Conservation (phyloP, 2,113 vertebrate species). For the Ptilonorhynchus violaceus region DNA sequence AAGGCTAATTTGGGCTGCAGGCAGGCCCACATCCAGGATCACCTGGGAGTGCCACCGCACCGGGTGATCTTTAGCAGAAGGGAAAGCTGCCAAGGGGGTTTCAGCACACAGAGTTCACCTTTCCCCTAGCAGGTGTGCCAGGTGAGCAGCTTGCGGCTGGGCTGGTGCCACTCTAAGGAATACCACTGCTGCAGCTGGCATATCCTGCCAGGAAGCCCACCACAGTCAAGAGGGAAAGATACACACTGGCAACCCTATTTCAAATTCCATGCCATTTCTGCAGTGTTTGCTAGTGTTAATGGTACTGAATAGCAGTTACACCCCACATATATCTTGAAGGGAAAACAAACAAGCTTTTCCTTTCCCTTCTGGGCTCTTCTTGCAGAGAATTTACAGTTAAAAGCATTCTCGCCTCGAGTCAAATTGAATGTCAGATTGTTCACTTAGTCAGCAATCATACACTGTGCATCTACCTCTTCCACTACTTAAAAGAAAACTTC, state of each 20-base stretch:
- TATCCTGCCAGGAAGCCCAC: neutral
- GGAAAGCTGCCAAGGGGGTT: neutral
- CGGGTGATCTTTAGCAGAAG: neutral
- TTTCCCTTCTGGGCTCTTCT: neutral
- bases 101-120: neutral
- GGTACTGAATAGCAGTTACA: neutral
- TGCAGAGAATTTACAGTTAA: neutral
- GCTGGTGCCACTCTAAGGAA: neutral
- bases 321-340: neutral
- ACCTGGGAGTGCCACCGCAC: neutral
- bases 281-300: neutral
- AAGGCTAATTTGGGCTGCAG: neutral
- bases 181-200: neutral
- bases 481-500: neutral
- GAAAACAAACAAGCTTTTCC: neutral
- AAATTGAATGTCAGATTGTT: neutral
- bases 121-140: neutral
- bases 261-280: neutral
- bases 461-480: neutral
- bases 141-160: neutral
- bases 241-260: neutral
- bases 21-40: neutral
- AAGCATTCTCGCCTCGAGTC: neutral
- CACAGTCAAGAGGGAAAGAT: too few relatives aligned
- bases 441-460: neutral